Base-by-base conservation (phyloP, 2,888 invertebrate species). In the Rotaria macrura region DNA sequence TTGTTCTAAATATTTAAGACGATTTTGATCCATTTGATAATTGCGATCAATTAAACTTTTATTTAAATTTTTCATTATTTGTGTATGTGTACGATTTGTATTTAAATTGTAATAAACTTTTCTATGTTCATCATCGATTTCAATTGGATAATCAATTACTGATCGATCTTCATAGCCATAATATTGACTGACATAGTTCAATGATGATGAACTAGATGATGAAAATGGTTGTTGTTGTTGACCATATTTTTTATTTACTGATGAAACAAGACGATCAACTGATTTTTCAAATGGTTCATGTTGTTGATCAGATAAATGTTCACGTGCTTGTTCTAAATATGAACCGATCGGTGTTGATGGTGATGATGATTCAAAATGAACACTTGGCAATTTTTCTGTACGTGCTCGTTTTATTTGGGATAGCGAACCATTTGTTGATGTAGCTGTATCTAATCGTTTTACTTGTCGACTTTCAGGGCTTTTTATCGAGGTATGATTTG, bases 51-150 rank as follows among this genome's bases (percentile, higher is more conserved):
- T 34, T 43, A 86, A 57, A 65, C 84, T 84, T 40, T 83, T 74
- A 34, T 86, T 86, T 1, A 86, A 38, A 43, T 84, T 79, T 79
- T 86, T 86, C 20, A 86, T 72, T 34, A 86, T 86, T 84, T 84
- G 40, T n/a, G 43, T 79, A 79, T 79, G 79, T 17, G 25, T n/a
- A 9, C 40, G 43, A 43, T 79, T 79, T 12, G 79, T 79, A 79
- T 43, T 79, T 9, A n/a, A n/a, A 25, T 14, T 43, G 0, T 20
- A 79, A 79, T 79, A n/a, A 20, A 43, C 43, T 25, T 20, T 12
- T 65, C 38, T 34, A 7, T 65, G 65, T 65, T 65, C 65, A 79
- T 79, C 25, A n/a, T 43, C 79, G n/a, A 2, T 43, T 43, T 79
- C 79, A n/a, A 79, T 9, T 40, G 43, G 20, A 43, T 43, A 25